A percentile compares a stretch with the other conserved stretches of the same genome.
Conservation (phyloP, 2,113 vertebrate species). For the Columba livia region DNA sequence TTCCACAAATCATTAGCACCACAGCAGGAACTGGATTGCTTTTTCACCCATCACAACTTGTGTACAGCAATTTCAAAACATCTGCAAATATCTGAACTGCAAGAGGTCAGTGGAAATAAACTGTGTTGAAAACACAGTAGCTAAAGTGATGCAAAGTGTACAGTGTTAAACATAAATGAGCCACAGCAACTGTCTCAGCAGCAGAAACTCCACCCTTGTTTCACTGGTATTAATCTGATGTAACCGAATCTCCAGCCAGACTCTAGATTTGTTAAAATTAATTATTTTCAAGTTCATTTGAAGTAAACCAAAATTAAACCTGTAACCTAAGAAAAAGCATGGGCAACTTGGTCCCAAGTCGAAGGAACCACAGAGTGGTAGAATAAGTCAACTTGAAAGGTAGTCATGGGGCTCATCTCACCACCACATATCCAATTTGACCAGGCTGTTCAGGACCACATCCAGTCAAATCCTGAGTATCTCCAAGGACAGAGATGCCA, state of each 20-base stretch:
- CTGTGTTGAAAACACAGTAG: neutral
- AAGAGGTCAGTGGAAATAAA: neutral
- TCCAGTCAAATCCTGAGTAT: neutral
- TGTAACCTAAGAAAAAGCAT: neutral
- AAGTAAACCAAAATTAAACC: neutral
- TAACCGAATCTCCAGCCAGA: neutral
- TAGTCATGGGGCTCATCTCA: neutral
- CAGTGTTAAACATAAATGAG: neutral
- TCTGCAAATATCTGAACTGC: neutral
- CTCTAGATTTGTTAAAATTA: neutral
- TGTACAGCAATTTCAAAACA: neutral
- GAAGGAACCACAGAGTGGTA: neutral
- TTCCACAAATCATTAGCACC: neutral
- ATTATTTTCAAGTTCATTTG: neutral
- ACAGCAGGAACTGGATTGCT: neutral
- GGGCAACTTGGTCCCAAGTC: neutral
- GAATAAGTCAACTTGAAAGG: neutral
- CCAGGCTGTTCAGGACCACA: no score
- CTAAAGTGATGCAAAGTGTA: neutral
- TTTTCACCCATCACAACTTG: neutral
- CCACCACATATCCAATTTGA: accelerated
- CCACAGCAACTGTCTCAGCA: neutral
- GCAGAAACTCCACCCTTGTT: neutral
- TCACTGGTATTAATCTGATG: neutral
- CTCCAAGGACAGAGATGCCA: neutral